Base-by-base conservation (phyloP, 1,140 invertebrate species). In the Polypedilum vanderplanki region DNA sequence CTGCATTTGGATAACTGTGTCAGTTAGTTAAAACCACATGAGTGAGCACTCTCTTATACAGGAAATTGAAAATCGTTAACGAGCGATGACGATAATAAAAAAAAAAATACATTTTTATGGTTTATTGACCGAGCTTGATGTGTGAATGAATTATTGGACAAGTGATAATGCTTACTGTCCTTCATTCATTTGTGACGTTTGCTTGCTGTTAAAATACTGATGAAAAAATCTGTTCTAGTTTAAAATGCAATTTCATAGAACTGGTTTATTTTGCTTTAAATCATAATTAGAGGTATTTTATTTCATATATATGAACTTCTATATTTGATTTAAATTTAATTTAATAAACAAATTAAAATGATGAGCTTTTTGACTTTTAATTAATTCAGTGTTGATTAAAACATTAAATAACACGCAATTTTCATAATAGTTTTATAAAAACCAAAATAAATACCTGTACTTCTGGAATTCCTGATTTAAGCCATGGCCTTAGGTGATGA, bases 401-500 rank as follows among this genome's bases (percentile, higher is more conserved):
- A 12, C 1, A 57, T 57, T 17, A 17, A 15, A 12, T 17, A 9
- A 2, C 46, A 57, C 46, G 8, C 10, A 15, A 17, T 57, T 17
- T 15, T 57, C 46, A 57, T 1, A 3, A 33, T n/a, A n/a, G n/a
- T 33, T 33, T 33, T 33, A 33, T 33, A 33, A 70, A 5, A 22
- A 10, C 65, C n/a, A n/a, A n/a, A 7, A 33, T 22, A 10, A 73
- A 75, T 64, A 83, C 81, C 78, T 83, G 84, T 65, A 91, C 90
- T 80, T 90, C 89, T 41, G 87, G 85, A 79, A 91, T 91, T 65
- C 90, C 90, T 24, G 78, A 82, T n/a, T 84, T 85, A 67, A 91
- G 79, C 78, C 87, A 91, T 1, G 90, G 89, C 77, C 84, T 84
- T 73, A 91, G 79, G 80, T 90, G 88, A 75, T 90, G 86, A 3